Evolutionary conservation across 2,888 invertebrate species (phyloP).

Genomic region (Drosophila parthenogenetica): DNA sequence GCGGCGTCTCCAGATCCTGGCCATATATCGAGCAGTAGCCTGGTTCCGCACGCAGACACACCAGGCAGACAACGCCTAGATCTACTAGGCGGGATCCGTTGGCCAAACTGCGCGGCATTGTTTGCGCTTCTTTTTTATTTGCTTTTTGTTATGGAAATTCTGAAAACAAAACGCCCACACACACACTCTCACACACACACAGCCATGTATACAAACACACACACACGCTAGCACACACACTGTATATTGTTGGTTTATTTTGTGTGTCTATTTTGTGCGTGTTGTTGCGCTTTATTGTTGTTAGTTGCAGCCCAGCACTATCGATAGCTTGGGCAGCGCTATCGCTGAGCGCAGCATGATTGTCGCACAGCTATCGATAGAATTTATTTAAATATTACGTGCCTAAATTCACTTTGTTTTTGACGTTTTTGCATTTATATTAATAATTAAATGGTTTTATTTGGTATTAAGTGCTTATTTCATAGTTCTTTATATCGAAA

Average conservation of each 20-base stretch:
- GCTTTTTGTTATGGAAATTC: constrained; percentile 40
- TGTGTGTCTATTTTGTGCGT: constrained; percentile 54
- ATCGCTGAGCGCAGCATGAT: too few relatives aligned
- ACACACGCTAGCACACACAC: constrained; percentile 18
- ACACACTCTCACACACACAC: constrained; percentile 7
- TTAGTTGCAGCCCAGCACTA: constrained; percentile 22
- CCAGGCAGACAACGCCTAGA: constrained; percentile 82
- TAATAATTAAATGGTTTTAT: too few relatives aligned
- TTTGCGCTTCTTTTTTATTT: background rate
- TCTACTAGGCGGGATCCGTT: constrained; percentile 66
- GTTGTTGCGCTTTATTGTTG: constrained; percentile 50
- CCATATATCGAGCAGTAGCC: constrained; percentile 78
- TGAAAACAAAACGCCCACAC: constrained; percentile 44
- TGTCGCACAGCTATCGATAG: constrained; percentile 29
- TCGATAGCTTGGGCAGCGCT: constrained; percentile 33
- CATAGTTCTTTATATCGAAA: too few relatives aligned
- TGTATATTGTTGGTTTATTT: constrained; percentile 25
- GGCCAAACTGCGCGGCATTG: constrained; percentile 55
- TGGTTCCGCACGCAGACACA: constrained; percentile 81
- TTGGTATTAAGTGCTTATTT: too few relatives aligned
- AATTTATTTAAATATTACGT: background rate
- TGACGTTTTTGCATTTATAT: background rate
- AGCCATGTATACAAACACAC: background rate
- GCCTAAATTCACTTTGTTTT: background rate
- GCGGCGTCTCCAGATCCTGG: constrained; percentile 67